phyloP scores from a whole-genome alignment of 2,113 vertebrate genomes.

The Candoia aspera region DNA sequence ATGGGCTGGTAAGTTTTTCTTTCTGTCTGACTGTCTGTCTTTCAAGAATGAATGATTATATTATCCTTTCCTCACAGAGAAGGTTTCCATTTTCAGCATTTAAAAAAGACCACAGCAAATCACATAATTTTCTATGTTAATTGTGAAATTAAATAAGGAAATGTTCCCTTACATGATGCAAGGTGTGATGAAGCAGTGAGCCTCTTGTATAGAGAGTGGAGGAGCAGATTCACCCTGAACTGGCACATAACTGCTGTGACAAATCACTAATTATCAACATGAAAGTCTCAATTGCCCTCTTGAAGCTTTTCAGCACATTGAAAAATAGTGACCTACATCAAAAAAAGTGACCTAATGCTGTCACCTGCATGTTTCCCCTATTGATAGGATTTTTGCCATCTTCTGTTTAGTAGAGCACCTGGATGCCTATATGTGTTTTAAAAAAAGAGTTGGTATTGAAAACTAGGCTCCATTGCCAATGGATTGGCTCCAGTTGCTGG shows the following conservation, averaged over 20 bases:
- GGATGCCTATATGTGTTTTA: neutral
- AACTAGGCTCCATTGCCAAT: slow-evolving; percentile 18
- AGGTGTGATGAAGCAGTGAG: slow-evolving; percentile 49
- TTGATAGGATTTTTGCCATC: slow-evolving; percentile 17
- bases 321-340: slow-evolving; percentile 21
- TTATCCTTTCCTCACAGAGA: slow-evolving; percentile 44
- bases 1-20: slow-evolving; percentile 90
- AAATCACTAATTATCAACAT: slow-evolving; percentile 35
- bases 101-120: slow-evolving; percentile 33
- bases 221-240: slow-evolving; percentile 55
- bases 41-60: slow-evolving; percentile 32
- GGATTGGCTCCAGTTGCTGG: slow-evolving; percentile 35
- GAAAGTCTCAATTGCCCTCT: slow-evolving; percentile 31
- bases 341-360: slow-evolving; percentile 10
- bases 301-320: slow-evolving; percentile 14
- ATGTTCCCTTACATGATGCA: slow-evolving; percentile 62
- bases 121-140: slow-evolving; percentile 55
- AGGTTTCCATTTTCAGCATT: slow-evolving; percentile 56
- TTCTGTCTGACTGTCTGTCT: no score
- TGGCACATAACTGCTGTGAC: slow-evolving; percentile 34
- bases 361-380: neutral
- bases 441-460: slow-evolving; percentile 13
- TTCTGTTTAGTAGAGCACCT: neutral
- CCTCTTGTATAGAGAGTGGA: slow-evolving; percentile 49
- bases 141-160: slow-evolving; percentile 69